These are phyloP conservation scores for Apodemus sylvaticus DNA, from an alignment of 2,113 vertebrate species.

Conservation along the genomic window DNA sequence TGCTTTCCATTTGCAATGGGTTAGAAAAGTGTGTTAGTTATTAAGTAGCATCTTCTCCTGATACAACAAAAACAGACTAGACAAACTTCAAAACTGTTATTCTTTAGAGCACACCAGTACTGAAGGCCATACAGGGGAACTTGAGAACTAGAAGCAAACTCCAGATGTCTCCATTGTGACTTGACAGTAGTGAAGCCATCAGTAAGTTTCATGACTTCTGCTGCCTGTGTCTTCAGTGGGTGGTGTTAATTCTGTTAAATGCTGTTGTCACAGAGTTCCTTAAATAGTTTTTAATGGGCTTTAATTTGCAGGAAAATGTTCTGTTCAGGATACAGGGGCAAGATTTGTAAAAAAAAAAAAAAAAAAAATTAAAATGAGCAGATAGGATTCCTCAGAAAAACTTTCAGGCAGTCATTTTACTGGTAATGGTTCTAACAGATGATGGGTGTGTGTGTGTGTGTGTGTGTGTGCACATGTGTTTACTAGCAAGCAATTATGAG, in stretches of 20 bases:
- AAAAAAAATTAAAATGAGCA: constrained; percentile 64
- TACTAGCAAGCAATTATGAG: background rate
- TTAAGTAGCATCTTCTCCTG: background rate
- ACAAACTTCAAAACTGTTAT: constrained; percentile 23
- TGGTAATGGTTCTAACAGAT: constrained; percentile 23
- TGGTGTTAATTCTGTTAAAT: constrained; percentile 70
- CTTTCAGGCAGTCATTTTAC: constrained; percentile 17
- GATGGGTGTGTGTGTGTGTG: background rate
- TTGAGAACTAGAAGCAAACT: constrained; percentile 45
- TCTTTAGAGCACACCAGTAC: background rate
- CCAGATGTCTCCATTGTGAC: background rate
- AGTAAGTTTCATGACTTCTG: constrained; percentile 52
- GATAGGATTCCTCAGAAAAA: background rate
- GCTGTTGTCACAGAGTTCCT: constrained; percentile 68
- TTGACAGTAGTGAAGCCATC: constrained; percentile 14
- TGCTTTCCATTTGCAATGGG: background rate
- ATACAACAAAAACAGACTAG: background rate
- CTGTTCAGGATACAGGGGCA: constrained; percentile 44
- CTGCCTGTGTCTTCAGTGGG: constrained; percentile 48
- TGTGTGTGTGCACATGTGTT: background rate
- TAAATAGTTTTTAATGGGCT: constrained; percentile 79
- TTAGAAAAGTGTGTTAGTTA: background rate
- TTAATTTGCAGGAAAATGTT: constrained; percentile 67
- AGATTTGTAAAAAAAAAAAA: constrained; percentile 67
- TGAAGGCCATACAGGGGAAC: background rate